phyloP scores from a whole-genome alignment of 1,140 invertebrate genomes.

The Dendroctonus valens region DNA sequence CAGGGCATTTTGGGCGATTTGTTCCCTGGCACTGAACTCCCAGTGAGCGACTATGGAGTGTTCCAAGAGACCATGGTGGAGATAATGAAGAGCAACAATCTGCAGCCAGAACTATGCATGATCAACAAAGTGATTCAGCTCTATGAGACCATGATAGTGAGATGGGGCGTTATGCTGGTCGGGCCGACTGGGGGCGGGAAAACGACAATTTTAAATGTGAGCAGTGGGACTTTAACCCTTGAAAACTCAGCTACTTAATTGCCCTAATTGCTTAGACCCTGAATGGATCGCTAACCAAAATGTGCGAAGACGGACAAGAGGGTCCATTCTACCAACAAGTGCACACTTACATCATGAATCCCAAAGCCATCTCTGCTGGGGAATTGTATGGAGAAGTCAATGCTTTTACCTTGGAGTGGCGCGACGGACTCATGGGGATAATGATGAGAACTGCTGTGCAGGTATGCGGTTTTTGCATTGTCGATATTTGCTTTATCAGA shows the following conservation, averaged over 20 bases:
- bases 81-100: constrained; percentile 54
- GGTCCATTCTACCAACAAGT: constrained; percentile 63
- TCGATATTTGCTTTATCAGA: neutral
- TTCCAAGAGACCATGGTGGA: constrained; percentile 61
- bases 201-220: constrained; percentile 66
- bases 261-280: constrained; percentile 60
- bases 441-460: constrained; percentile 68
- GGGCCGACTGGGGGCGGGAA: constrained; percentile 85
- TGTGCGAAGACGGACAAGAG: constrained; percentile 57
- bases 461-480: constrained; percentile 47
- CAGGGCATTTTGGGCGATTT: constrained; percentile 86
- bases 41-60: constrained; percentile 74
- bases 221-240: constrained; percentile 18
- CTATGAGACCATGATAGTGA: constrained; percentile 88
- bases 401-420: constrained; percentile 82
- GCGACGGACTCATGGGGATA: constrained; percentile 78
- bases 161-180: constrained; percentile 92
- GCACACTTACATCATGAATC: constrained; percentile 74
- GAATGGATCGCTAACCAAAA: constrained; percentile 62
- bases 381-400: constrained; percentile 89
- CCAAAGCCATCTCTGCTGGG: constrained; percentile 84
- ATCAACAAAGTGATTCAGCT: constrained; percentile 80
- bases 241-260: neutral
- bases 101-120: constrained; percentile 64
- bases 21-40: constrained; percentile 80